phyloP scores from a whole-genome alignment of 1,140 invertebrate genomes.

The Drosophila kurseongensis region DNA sequence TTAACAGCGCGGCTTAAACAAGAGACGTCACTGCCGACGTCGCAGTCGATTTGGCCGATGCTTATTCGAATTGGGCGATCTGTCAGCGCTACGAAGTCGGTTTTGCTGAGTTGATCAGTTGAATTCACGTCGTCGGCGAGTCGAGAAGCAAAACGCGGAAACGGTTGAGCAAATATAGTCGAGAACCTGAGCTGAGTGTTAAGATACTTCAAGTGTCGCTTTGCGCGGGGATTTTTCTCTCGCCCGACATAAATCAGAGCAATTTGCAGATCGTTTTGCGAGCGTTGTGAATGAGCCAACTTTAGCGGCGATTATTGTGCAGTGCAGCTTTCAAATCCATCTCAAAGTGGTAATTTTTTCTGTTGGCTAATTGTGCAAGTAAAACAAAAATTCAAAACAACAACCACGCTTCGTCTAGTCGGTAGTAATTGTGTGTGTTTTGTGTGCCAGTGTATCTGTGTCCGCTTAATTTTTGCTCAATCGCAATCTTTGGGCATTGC shows the following conservation, averaged over 20 bases:
- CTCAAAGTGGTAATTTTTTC: slow-evolving; percentile 50
- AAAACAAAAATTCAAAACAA: slow-evolving; percentile 46
- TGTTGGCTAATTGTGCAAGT: slow-evolving; percentile 76
- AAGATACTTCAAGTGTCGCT: slow-evolving; percentile 13
- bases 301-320: slow-evolving; percentile 35
- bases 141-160: slow-evolving; percentile 69
- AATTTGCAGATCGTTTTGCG: slow-evolving; percentile 26
- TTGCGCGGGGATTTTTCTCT: slow-evolving; percentile 16
- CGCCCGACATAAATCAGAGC: slow-evolving; percentile 40
- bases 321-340: slow-evolving; percentile 33
- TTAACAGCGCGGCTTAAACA: slow-evolving; percentile 32
- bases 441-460: slow-evolving; percentile 31
- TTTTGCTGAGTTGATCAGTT: slow-evolving; percentile 56
- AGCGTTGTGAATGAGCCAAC: slow-evolving; percentile 36
- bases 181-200: slow-evolving; percentile 43
- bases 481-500: slow-evolving; percentile 79
- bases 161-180: slow-evolving; percentile 9
- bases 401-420: slow-evolving; percentile 47
- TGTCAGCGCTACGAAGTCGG: slow-evolving; percentile 56
- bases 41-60: slow-evolving; percentile 25
- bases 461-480: slow-evolving; percentile 78
- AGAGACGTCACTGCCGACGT: slow-evolving; percentile 23
- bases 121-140: slow-evolving; percentile 57
- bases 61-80: slow-evolving; percentile 54
- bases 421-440: slow-evolving; percentile 22